A percentile compares a stretch with the other conserved stretches of the same genome.
Evolutionary conservation across 2,888 invertebrate species (phyloP).

Genomic region (Spicauda simplicius): DNA sequence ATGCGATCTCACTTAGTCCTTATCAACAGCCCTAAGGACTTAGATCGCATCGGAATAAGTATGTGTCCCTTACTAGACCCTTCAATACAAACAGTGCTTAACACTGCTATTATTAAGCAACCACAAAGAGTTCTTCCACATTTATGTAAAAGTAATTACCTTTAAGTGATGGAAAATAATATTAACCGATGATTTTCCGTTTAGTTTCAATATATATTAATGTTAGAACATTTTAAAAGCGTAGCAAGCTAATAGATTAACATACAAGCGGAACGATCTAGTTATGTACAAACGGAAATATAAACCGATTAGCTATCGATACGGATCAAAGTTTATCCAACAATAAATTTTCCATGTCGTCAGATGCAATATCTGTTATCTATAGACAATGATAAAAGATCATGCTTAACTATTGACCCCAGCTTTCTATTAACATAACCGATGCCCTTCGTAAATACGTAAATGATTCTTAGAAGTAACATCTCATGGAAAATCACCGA

Average conservation of each 20-base stretch:
- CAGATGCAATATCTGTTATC: background rate
- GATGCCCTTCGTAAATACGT: background rate
- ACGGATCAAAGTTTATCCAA: constrained; percentile 26
- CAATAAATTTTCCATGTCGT: constrained; percentile 14
- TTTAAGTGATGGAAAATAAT: too few relatives aligned
- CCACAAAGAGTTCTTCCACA: too few relatives aligned
- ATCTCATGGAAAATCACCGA: constrained; percentile 4
- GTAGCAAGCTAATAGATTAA: background rate
- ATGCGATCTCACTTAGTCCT: too few relatives aligned
- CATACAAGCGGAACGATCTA: background rate
- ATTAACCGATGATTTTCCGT: too few relatives aligned
- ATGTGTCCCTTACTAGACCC: too few relatives aligned
- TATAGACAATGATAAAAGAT: constrained; percentile 10
- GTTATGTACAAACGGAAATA: background rate
- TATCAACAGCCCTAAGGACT: too few relatives aligned
- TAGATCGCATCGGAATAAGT: too few relatives aligned
- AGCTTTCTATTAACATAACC: constrained; percentile 18
- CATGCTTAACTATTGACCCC: constrained; percentile 7
- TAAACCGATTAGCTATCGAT: background rate
- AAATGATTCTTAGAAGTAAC: background rate
- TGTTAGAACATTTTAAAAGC: too few relatives aligned
- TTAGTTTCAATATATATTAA: too few relatives aligned
- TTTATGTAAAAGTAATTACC: too few relatives aligned
- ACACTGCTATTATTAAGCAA: too few relatives aligned
- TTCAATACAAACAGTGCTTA: too few relatives aligned